A percentile compares a stretch with the other conserved stretches of the same genome.
Conservation (phyloP, 2,113 vertebrate genomes). For the Rhabdomys dilectus region DNA sequence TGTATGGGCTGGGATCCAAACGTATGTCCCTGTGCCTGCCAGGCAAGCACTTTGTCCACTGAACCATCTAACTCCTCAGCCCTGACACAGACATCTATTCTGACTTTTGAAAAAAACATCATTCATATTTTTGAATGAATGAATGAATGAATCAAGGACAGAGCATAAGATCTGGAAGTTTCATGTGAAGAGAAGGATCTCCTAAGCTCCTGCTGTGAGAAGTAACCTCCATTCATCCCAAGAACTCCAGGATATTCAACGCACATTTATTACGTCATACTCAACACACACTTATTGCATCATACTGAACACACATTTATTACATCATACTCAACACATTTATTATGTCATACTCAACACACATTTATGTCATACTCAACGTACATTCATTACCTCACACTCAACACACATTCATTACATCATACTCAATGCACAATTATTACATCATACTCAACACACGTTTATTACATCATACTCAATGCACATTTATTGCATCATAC, state of each 20-base stretch:
- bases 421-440: neutral
- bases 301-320: too few species aligned
- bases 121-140: conserved; percentile 20
- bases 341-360: too few species aligned
- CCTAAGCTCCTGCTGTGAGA: neutral
- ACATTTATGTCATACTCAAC: too few species aligned
- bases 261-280: neutral
- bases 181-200: neutral
- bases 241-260: neutral
- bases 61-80: neutral
- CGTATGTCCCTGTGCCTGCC: neutral
- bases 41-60: too few species aligned
- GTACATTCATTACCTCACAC: neutral
- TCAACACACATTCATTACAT: neutral
- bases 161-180: conserved; percentile 20
- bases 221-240: neutral
- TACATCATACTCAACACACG: neutral
- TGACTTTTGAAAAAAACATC: conserved; percentile 30
- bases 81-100: neutral
- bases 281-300: neutral
- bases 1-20: neutral
- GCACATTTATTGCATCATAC: too few species aligned
- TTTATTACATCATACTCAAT: neutral
- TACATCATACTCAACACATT: too few species aligned
- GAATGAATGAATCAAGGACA: neutral